phyloP scores from a whole-genome alignment of 2,113 vertebrate species.

The Phyllostomus hastatus region DNA sequence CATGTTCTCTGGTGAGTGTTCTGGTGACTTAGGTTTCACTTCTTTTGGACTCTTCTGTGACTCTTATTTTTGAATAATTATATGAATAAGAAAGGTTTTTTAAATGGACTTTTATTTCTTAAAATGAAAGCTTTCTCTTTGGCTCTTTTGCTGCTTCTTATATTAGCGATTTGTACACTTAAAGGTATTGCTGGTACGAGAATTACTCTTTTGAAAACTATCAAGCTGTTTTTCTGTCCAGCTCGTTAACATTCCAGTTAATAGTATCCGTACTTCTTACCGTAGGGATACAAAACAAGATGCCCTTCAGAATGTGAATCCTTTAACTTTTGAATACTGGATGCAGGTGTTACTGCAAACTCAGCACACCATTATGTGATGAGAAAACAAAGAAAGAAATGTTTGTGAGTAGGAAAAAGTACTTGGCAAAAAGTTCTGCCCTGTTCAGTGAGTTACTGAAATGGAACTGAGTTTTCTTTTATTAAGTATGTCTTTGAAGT shows the following conservation, averaged over 20 bases:
- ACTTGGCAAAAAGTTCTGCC: not conserved
- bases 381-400: not conserved
- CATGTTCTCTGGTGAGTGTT: not conserved
- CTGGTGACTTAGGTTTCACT: not conserved
- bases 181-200: not conserved
- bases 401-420: not conserved
- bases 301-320: not conserved
- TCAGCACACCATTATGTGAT: not conserved
- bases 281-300: not conserved
- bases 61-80: slow-evolving; percentile 28
- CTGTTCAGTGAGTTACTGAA: slow-evolving; percentile 7
- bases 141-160: not conserved
- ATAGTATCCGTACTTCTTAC: not conserved
- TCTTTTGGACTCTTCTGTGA: not conserved
- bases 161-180: not conserved
- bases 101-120: not conserved
- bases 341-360: not conserved
- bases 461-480: slow-evolving; percentile 8
- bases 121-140: not conserved
- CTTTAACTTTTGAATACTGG: not conserved
- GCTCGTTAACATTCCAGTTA: not conserved
- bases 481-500: slow-evolving; percentile 33
- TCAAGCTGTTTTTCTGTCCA: not conserved
- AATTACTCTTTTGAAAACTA: slow-evolving; percentile 15
- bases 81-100: not conserved